phyloP scores from a whole-genome alignment of 2,888 invertebrate species.

The Pharmacophagus antenor region DNA sequence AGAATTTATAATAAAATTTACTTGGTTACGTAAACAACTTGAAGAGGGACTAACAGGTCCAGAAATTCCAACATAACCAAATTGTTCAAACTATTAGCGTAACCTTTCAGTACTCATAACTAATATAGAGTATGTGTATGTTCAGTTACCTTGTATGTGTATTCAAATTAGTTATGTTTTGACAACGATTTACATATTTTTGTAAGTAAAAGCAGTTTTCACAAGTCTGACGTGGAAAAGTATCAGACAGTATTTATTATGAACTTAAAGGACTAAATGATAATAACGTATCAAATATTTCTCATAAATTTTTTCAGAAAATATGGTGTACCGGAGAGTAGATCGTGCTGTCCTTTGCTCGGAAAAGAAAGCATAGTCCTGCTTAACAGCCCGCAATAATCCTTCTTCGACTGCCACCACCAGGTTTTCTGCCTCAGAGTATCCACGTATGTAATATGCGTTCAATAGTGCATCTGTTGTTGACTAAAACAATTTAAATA shows the following conservation, averaged over 20 bases:
- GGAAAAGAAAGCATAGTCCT: conserved; percentile 83
- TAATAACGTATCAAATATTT: not conserved
- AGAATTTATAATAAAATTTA: too few relatives aligned
- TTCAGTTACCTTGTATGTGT: too few relatives aligned
- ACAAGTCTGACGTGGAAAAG: not conserved
- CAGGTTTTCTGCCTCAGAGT: conserved; percentile 73
- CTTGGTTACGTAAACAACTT: too few relatives aligned
- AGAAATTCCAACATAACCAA: too few relatives aligned
- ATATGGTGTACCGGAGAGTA: conserved; percentile 51
- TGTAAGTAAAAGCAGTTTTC: not conserved
- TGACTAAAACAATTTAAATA: conserved; percentile 53
- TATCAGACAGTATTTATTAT: too few relatives aligned
- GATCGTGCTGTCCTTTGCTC: conserved; percentile 81
- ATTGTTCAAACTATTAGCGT: too few relatives aligned
- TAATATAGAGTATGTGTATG: too few relatives aligned
- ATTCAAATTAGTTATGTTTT: too few relatives aligned
- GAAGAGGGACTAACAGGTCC: too few relatives aligned
- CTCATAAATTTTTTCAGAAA: not conserved
- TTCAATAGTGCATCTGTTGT: conserved; percentile 78
- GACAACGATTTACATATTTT: too few relatives aligned
- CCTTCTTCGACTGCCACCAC: conserved; percentile 77
- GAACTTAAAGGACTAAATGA: too few relatives aligned
- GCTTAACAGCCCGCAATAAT: conserved; percentile 74
- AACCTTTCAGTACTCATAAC: too few relatives aligned
- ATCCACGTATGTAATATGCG: conserved; percentile 77